These are phyloP conservation scores for Liasis olivaceus DNA, from an alignment of 2,797 vertebrate genomes.

Conservation along the genomic window DNA sequence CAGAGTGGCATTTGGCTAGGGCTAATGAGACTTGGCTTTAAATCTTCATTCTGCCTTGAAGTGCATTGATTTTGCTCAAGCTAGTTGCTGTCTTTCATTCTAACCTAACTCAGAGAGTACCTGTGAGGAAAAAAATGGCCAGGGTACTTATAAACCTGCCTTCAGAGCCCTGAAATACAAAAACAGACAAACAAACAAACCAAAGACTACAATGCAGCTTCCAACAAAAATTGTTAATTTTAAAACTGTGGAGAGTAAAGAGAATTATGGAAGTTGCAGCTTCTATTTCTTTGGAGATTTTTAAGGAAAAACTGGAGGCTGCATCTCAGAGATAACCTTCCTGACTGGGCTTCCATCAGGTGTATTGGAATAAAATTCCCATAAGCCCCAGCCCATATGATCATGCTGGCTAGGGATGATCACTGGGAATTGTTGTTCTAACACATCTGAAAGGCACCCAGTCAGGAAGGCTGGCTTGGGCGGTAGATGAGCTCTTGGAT, in stretches of 20 bases:
- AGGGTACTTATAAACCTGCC: background rate
- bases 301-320: background rate
- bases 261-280: background rate
- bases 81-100: background rate
- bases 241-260: background rate
- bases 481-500: background rate
- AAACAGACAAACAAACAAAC: background rate
- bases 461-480: background rate
- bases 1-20: background rate
- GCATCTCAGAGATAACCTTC: background rate
- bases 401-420: background rate
- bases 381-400: background rate
- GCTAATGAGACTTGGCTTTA: background rate
- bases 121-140: background rate
- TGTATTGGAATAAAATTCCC: background rate
- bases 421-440: background rate
- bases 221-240: background rate
- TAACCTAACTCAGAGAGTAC: background rate
- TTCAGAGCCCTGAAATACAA: background rate
- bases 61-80: background rate
- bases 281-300: background rate
- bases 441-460: background rate
- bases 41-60: background rate
- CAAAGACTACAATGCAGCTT: background rate
- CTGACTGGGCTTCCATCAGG: background rate